These are phyloP conservation scores for Drosophila setosimentum DNA, from an alignment of 2,888 invertebrate genomes.

Conservation along the genomic window DNA sequence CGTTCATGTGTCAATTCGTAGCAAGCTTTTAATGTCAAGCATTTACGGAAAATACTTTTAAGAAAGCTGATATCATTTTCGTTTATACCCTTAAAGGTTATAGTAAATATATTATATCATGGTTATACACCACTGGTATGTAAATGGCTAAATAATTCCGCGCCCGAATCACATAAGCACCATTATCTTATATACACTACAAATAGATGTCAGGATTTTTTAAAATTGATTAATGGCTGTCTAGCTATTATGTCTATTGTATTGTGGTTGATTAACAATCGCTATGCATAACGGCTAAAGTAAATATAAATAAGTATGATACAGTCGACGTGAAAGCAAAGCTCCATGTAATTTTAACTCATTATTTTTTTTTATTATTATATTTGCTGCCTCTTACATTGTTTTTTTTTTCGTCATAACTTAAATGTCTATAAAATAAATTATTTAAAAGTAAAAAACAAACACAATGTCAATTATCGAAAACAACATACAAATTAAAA, in stretches of 20 bases:
- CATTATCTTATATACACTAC: neutral
- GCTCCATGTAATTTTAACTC: neutral
- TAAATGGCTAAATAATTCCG: neutral
- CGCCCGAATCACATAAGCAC: neutral
- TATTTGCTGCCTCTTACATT: constrained; percentile 40
- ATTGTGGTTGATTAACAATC: neutral
- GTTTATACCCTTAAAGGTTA: neutral
- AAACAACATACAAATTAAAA: constrained; percentile 60
- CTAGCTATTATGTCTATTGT: neutral
- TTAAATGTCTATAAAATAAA: constrained; percentile 59
- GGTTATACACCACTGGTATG: neutral
- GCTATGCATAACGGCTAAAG: neutral
- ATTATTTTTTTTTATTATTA: constrained; percentile 22
- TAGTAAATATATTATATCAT: neutral
- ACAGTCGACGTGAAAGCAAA: neutral
- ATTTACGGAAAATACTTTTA: constrained; percentile 10
- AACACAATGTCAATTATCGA: constrained; percentile 60
- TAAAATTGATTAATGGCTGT: neutral
- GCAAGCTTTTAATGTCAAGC: constrained; percentile 47
- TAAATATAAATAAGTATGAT: neutral
- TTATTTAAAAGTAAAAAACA: constrained; percentile 78
- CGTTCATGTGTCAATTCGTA: constrained; percentile 69
- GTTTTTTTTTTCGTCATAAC: constrained; percentile 24
- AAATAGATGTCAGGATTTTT: neutral
- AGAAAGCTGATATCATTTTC: neutral